Conservation (phyloP, 2,888 invertebrate species). For the Trisateles emortualis region DNA sequence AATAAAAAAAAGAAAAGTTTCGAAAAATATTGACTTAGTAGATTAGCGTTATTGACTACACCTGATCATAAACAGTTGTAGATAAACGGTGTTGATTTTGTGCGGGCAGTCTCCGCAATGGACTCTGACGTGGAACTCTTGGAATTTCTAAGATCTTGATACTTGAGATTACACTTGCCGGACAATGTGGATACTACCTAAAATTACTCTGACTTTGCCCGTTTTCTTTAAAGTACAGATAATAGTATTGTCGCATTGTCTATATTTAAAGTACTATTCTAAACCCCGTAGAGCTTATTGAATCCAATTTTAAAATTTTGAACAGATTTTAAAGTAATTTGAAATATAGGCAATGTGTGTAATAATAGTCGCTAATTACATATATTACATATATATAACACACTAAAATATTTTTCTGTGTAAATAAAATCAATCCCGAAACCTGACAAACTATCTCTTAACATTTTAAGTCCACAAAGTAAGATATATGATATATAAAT, state of each 20-base stretch:
- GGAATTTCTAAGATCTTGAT: no score
- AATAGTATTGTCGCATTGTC: conserved; percentile 44
- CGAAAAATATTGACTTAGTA: conserved; percentile 45
- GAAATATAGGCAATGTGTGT: conserved; percentile 28
- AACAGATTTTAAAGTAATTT: conserved; percentile 51
- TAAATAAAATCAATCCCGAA: conserved; percentile 1
- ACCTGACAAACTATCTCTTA: conserved; percentile 2
- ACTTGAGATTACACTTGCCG: neutral
- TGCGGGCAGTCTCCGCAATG: conserved; percentile 9
- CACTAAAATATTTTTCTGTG: conserved; percentile 2
- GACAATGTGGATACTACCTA: conserved; percentile 16
- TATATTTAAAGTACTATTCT: conserved; percentile 53
- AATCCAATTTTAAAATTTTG: conserved; percentile 59
- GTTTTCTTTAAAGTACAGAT: conserved; percentile 6
- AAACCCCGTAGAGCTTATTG: conserved; percentile 71
- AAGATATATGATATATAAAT: neutral
- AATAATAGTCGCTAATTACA: conserved; percentile 5
- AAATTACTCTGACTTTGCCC: conserved; percentile 37
- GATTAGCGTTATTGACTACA: conserved; percentile 22
- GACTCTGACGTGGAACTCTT: no score
- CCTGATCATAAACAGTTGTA: conserved; percentile 12
- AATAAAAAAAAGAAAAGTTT: conserved; percentile 31
- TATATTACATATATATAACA: no score
- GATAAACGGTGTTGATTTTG: conserved; percentile 18
- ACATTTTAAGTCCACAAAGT: neutral